Conservation (phyloP, 1,140 invertebrate genomes). For the Oedothorax gibbosus region DNA sequence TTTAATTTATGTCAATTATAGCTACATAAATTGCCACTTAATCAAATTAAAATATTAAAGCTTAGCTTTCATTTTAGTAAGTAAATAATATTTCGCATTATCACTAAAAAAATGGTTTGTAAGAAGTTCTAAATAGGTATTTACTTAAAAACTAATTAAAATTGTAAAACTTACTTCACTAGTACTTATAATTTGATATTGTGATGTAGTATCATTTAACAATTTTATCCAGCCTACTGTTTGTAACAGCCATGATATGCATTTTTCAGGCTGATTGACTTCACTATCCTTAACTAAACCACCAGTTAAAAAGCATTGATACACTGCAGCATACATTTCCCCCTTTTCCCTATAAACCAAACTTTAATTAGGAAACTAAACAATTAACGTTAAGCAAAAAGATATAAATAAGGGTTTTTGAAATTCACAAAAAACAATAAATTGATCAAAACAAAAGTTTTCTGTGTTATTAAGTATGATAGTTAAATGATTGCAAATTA, state of each 20-base stretch:
- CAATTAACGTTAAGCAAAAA: too few relatives aligned
- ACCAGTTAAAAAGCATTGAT: constrained; percentile 32
- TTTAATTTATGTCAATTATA: too few relatives aligned
- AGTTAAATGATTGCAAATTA: too few relatives aligned
- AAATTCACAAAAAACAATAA: too few relatives aligned
- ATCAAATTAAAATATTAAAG: too few relatives aligned
- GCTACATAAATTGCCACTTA: too few relatives aligned
- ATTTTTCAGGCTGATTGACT: constrained; percentile 42
- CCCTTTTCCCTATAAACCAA: constrained; percentile 9
- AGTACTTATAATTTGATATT: constrained; percentile 40
- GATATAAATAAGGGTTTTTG: too few relatives aligned
- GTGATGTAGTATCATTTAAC: constrained; percentile 25
- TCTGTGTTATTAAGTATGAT: too few relatives aligned
- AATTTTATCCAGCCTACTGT: constrained; percentile 54
- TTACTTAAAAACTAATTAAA: not conserved
- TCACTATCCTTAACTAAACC: constrained; percentile 32
- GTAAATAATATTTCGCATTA: too few relatives aligned
- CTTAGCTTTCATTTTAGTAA: too few relatives aligned
- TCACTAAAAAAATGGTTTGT: too few relatives aligned
- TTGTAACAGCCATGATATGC: constrained; percentile 50
- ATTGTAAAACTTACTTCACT: constrained; percentile 38
- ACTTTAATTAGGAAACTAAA: not conserved
- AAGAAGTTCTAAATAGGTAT: not conserved
- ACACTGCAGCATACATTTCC: constrained; percentile 23
- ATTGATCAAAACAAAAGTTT: too few relatives aligned